Conservation (phyloP, 35 echinoderm and acorn worm genomes). For the Apostichopus californicus region DNA sequence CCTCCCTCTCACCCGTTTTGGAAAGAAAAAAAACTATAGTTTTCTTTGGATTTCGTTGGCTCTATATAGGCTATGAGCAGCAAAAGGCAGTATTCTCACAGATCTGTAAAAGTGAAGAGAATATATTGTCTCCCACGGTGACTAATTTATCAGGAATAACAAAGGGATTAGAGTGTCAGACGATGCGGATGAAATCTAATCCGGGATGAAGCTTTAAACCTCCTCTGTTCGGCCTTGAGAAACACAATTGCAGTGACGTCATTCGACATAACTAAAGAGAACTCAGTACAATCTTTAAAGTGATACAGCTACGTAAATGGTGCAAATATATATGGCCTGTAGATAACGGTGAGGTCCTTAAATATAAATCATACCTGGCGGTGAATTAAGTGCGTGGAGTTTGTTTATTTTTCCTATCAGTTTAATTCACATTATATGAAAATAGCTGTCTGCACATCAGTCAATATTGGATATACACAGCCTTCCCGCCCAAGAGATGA, state of each 20-base stretch:
- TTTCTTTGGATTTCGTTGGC: too few species aligned
- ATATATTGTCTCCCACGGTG: not conserved
- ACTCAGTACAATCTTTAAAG: too few species aligned
- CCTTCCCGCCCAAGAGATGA: conserved; percentile 10
- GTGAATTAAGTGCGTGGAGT: conserved; percentile 32
- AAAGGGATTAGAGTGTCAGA: conserved; percentile 9
- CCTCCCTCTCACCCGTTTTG: too few species aligned
- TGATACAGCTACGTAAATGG: too few species aligned
- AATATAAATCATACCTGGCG: conserved; percentile 9
- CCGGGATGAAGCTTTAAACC: conserved; percentile 5
- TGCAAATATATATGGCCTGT: not conserved
- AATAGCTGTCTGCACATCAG: conserved; percentile 40
- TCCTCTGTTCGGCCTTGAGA: not conserved
- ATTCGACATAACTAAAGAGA: not conserved
- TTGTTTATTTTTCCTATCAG: conserved; percentile 45
- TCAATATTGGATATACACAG: conserved; percentile 43
- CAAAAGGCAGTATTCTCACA: too few species aligned
- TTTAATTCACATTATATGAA: conserved; percentile 43
- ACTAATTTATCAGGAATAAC: conserved; percentile 13
- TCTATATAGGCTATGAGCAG: too few species aligned
- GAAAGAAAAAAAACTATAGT: too few species aligned
- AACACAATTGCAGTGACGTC: not conserved
- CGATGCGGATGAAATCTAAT: not conserved
- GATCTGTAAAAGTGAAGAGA: too few species aligned
- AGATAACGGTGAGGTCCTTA: conserved; percentile 17